These are phyloP conservation scores for Calidris pygmaea DNA, from an alignment of 2,113 vertebrate species.

Conservation along the genomic window DNA sequence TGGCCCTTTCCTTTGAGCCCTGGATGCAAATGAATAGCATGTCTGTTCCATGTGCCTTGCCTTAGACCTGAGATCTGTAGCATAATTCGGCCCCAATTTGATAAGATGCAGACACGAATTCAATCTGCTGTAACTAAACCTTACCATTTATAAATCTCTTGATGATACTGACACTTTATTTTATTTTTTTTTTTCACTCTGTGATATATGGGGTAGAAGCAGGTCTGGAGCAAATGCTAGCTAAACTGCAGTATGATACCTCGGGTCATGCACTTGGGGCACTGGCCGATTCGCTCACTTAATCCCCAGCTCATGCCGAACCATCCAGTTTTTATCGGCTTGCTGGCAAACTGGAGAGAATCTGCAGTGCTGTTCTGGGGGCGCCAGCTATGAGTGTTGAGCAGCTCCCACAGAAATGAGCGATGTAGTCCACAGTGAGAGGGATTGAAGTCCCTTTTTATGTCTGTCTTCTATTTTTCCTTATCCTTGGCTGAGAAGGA, in stretches of 20 bases:
- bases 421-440: background rate
- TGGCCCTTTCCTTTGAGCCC: constrained; percentile 10
- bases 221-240: background rate
- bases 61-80: background rate
- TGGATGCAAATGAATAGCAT: constrained; percentile 8
- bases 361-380: background rate
- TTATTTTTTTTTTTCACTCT: background rate
- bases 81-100: background rate
- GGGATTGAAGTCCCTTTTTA: background rate
- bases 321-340: rapidly evolving
- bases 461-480: background rate
- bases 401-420: background rate
- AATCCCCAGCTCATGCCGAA: background rate
- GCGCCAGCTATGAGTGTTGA: background rate
- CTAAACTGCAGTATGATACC: background rate
- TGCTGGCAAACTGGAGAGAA: background rate
- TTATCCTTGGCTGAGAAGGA: background rate
- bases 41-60: background rate
- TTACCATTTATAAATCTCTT: background rate
- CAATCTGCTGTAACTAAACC: constrained; percentile 29
- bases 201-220: background rate
- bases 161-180: background rate
- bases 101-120: background rate
- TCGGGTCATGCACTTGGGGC: rapidly evolving
- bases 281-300: background rate